Evolutionary conservation across 2,113 vertebrate species (phyloP).

Genomic region (Ailuropoda melanoleuca): DNA sequence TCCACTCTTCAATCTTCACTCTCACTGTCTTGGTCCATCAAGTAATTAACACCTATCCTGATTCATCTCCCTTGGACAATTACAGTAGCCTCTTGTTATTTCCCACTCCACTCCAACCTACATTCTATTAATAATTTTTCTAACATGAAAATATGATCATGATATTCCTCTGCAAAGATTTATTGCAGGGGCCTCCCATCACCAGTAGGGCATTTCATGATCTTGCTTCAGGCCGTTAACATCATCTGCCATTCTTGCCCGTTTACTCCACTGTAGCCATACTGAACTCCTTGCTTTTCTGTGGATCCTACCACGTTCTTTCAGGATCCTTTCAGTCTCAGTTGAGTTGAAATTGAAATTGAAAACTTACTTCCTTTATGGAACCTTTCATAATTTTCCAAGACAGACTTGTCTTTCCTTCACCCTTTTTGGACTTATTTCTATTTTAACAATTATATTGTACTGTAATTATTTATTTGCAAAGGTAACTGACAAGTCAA

Average conservation of each 20-base stretch:
- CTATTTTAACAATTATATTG: not conserved
- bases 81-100: not conserved
- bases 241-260: not conserved
- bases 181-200: not conserved
- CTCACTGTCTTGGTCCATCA: not conserved
- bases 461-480: not conserved
- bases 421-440: not conserved
- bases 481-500: not conserved
- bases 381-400: not conserved
- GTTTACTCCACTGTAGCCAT: not conserved
- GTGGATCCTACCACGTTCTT: not conserved
- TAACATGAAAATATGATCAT: not conserved
- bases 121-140: not conserved
- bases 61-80: not conserved
- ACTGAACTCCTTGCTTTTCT: not conserved
- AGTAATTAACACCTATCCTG: not conserved
- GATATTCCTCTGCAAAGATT: not conserved
- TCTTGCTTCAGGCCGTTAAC: not conserved
- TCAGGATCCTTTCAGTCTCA: not conserved
- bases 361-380: not conserved
- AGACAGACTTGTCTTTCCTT: not conserved
- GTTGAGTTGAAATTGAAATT: not conserved
- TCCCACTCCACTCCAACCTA: not conserved
- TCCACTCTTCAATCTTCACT: not conserved
- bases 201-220: not conserved